Conservation (phyloP, 2,113 vertebrate genomes). For the Coreoperca whiteheadi region DNA sequence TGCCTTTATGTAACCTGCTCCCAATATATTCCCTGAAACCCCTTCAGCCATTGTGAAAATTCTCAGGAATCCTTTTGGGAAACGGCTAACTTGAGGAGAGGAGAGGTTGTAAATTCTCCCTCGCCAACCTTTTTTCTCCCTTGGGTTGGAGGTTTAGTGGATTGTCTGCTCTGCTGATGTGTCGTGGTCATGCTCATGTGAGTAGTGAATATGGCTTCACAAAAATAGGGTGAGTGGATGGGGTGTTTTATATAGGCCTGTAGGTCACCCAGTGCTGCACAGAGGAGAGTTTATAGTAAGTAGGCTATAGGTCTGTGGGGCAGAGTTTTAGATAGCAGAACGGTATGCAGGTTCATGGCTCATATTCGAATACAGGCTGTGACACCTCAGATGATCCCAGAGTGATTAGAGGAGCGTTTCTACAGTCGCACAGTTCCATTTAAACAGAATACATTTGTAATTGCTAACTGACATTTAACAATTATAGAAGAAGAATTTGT, state of each 20-base stretch:
- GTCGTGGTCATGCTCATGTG: constrained; percentile 35
- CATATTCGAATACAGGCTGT: constrained; percentile 2
- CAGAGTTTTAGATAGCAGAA: neutral
- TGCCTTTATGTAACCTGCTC: neutral
- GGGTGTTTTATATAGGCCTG: constrained; percentile 49
- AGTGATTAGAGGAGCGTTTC: neutral
- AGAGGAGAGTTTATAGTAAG: constrained; percentile 45
- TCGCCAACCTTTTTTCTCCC: neutral
- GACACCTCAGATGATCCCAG: neutral
- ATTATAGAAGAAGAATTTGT: neutral
- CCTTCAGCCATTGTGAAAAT: constrained; percentile 54
- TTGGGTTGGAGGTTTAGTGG: constrained; percentile 16
- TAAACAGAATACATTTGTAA: neutral
- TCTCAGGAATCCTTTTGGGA: constrained; percentile 54
- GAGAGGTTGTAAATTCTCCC: constrained; percentile 38
- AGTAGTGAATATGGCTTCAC: constrained; percentile 45
- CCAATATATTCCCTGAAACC: constrained; percentile 47
- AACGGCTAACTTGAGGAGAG: constrained; percentile 28
- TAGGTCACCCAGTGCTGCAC: constrained; percentile 32
- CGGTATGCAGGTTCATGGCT: neutral
- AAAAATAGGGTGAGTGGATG: constrained; percentile 27
- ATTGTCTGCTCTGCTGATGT: constrained; percentile 45
- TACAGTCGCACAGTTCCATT: neutral
- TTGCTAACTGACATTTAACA: neutral
- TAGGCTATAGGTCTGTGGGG: constrained; percentile 36